A percentile compares a stretch with the other conserved stretches of the same genome.
Evolutionary conservation across 1,140 invertebrate species (phyloP).

Genomic region (Zaprionus ghesquierei): DNA sequence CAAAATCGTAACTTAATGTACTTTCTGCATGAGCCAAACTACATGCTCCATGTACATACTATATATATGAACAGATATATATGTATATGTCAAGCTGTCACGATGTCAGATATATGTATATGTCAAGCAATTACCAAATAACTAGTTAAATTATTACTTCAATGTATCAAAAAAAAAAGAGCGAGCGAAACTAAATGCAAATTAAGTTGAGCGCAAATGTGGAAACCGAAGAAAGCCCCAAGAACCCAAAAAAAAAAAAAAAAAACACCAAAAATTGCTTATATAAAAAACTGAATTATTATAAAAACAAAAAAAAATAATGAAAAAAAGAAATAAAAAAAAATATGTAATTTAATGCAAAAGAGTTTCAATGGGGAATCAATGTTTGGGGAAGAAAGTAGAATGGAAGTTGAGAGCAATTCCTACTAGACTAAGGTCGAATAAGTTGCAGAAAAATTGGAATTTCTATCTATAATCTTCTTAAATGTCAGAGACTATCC

Average conservation of each 20-base stretch:
- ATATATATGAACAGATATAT: neutral
- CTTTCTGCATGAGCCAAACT: conserved; percentile 20
- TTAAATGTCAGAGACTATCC: too few species aligned
- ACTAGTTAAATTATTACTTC: conserved; percentile 77
- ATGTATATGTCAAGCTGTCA: neutral
- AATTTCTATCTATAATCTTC: too few species aligned
- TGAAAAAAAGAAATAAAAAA: conserved; percentile 6
- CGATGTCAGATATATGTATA: neutral
- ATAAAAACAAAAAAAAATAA: conserved; percentile 25
- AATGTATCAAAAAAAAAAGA: conserved; percentile 52
- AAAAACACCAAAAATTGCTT: conserved; percentile 23
- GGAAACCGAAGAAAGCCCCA: conserved; percentile 14
- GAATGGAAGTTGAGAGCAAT: too few species aligned
- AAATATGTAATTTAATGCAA: neutral
- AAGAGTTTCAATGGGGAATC: neutral
- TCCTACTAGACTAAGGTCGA: too few species aligned
- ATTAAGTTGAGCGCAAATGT: conserved; percentile 20
- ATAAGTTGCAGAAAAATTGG: too few species aligned
- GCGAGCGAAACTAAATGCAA: conserved; percentile 46
- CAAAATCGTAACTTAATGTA: conserved; percentile 16
- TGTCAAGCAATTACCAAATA: conserved; percentile 72
- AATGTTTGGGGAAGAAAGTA: neutral
- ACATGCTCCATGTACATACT: conserved; percentile 17
- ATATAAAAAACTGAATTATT: conserved; percentile 18
- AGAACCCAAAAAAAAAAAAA: conserved; percentile 16